phyloP scores from a whole-genome alignment of 2,888 invertebrate genomes.

The Hydrotaea cyrtoneurina region DNA sequence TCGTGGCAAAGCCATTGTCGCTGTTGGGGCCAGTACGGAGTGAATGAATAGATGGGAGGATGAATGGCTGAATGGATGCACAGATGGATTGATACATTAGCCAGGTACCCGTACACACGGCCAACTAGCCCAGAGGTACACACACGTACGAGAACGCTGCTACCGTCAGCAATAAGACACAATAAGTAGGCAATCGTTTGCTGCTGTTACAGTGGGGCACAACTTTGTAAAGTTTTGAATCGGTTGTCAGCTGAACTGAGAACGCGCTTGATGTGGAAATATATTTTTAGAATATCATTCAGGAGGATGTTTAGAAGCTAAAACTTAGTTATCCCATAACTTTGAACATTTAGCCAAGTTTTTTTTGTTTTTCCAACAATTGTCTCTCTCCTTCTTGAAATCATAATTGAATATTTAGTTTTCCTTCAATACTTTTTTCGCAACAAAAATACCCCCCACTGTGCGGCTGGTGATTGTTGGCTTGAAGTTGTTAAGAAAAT shows the following conservation, averaged over 20 bases:
- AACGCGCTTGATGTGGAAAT: no score
- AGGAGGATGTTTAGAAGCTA: no score
- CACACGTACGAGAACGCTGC: not conserved
- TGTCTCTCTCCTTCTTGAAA: no score
- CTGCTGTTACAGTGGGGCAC: not conserved
- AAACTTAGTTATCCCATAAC: no score
- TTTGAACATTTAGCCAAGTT: no score
- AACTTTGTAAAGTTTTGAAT: no score
- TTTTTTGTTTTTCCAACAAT: no score
- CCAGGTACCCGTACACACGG: not conserved
- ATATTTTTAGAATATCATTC: no score
- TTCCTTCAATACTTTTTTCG: no score
- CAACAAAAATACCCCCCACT: no score
- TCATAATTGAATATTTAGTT: no score
- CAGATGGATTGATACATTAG: constrained; percentile 47
- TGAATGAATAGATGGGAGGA: not conserved
- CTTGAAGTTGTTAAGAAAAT: constrained; percentile 44
- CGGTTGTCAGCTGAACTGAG: no score
- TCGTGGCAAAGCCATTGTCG: constrained; percentile 53
- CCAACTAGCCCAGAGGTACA: not conserved
- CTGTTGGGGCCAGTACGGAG: constrained; percentile 7
- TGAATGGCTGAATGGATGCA: not conserved
- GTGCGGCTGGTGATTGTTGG: not conserved
- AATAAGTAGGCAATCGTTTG: not conserved
- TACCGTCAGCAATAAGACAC: constrained; percentile 16